Percentiles rank a stretch among this genome's conserved stretches.
phyloP scores from a whole-genome alignment of 2,888 invertebrate species.

The Anodontia alba region DNA sequence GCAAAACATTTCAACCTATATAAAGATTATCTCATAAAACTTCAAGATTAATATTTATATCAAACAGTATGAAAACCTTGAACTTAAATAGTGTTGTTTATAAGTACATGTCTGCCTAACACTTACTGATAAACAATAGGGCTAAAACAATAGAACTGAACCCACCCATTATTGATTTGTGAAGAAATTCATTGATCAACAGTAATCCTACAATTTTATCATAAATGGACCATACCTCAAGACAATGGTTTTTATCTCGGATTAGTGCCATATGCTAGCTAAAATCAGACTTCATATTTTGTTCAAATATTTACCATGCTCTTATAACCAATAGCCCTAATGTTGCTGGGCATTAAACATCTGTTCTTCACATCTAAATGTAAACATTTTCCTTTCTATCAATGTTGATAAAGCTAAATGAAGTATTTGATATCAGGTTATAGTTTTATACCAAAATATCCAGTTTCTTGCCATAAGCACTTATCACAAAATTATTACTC shows the following conservation, averaged over 20 bases:
- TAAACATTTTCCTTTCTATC: slow-evolving; percentile 14
- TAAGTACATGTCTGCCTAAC: too few relatives aligned
- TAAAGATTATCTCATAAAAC: too few relatives aligned
- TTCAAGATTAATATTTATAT: too few relatives aligned
- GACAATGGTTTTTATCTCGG: background rate
- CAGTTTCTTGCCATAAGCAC: background rate
- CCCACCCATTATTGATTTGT: background rate
- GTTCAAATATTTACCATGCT: slow-evolving; percentile 9
- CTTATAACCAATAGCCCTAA: background rate
- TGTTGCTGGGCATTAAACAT: background rate
- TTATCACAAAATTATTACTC: background rate
- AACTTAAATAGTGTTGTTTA: too few relatives aligned
- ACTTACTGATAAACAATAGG: background rate
- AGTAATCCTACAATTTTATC: background rate
- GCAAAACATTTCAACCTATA: too few relatives aligned
- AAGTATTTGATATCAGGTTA: background rate
- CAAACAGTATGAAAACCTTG: too few relatives aligned
- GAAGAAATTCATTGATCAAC: background rate
- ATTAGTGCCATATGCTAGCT: background rate
- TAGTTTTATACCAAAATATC: background rate
- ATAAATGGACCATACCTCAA: background rate
- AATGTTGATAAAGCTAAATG: background rate
- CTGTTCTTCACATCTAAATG: slow-evolving; percentile 7
- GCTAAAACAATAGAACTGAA: background rate
- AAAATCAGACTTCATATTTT: slow-evolving; percentile 9